Base-by-base conservation (phyloP, 2,888 invertebrate species). In the Ophioninae sp. region DNA sequence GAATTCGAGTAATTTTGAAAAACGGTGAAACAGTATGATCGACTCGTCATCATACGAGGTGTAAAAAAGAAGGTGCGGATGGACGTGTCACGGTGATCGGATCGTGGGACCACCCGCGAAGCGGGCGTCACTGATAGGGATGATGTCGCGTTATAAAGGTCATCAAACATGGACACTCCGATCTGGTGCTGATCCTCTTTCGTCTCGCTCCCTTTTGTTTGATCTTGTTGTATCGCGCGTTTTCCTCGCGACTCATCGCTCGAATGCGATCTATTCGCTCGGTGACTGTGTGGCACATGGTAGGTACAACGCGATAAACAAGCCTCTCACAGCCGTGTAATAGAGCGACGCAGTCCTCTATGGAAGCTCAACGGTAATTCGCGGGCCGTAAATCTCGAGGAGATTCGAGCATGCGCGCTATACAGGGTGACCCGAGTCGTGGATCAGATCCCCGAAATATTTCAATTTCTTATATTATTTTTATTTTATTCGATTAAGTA, bases 161-260 rank as follows among this genome's bases (percentile, higher is more conserved):
- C 17, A 17, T 17, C 51, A 17, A 13, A 51, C 17, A 10, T 17
- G 17, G 51, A 17, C 17, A 17, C 51, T 51, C 17, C 1, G 51
- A 51, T 51, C 51, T 51, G 17, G 51, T 17, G 17, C 51, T 51
- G 17, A 13, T 51, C 13, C 17, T 51, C 51, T 51, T 51, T 51
- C 3, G 17, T 51, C 51, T 13, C 51, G 51, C 17, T 51, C 17
- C 51, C n/a, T 20, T 58, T 68, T 56, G n/a, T 61, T 69, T 23
- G 56, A 10, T 51, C 20, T 44, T 79, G 41, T 72, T 17, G 39
- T 17, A 65, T 58, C 65, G n/a, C 72, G 13, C 9, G 41, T 23
- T 39, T 56, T 69, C 41, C 56, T 37, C 56, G 10, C 56, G 23
- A n/a, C 37, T 30, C 56, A 20, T 30, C 41, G 69, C 56, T 69